phyloP scores from a whole-genome alignment of 2,888 invertebrate species.

The Aspidiotus rigidus region DNA sequence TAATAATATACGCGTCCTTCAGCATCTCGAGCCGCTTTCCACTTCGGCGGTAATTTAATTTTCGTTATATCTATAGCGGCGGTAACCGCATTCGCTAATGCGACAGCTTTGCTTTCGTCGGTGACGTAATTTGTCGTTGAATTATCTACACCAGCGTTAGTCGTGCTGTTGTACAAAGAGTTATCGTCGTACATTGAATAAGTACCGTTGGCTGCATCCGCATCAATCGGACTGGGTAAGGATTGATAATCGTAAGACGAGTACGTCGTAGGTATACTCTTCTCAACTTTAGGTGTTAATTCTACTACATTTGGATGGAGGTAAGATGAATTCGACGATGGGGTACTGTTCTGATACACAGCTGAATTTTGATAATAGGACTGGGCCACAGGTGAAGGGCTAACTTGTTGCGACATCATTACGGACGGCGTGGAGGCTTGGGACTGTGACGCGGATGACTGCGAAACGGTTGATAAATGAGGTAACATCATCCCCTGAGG shows the following conservation, averaged over 20 bases:
- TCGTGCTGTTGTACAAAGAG: not conserved
- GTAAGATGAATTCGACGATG: constrained; percentile 1
- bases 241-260: not conserved
- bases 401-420: constrained; percentile 33
- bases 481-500: not conserved
- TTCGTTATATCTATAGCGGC: not conserved
- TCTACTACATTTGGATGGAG: not conserved
- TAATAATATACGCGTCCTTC: constrained; percentile 87
- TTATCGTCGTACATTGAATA: not conserved
- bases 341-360: constrained; percentile 34
- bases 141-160: not conserved
- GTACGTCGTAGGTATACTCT: not conserved
- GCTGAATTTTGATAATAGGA: constrained; percentile 23
- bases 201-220: not conserved
- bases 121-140: not conserved
- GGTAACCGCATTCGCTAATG: not conserved
- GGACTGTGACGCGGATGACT: constrained; percentile 28
- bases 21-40: constrained; percentile 74
- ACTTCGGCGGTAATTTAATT: constrained; percentile 60
- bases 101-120: not conserved
- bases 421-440: constrained; percentile 33
- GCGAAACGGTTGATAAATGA: constrained; percentile 3
- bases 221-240: not conserved
- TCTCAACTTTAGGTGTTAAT: not conserved
- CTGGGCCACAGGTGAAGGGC: not conserved